A percentile compares a stretch with the other conserved stretches of the same genome.
Evolutionary conservation across 2,797 vertebrate species (phyloP).

Genomic region (Rhinogobio ventralis): DNA sequence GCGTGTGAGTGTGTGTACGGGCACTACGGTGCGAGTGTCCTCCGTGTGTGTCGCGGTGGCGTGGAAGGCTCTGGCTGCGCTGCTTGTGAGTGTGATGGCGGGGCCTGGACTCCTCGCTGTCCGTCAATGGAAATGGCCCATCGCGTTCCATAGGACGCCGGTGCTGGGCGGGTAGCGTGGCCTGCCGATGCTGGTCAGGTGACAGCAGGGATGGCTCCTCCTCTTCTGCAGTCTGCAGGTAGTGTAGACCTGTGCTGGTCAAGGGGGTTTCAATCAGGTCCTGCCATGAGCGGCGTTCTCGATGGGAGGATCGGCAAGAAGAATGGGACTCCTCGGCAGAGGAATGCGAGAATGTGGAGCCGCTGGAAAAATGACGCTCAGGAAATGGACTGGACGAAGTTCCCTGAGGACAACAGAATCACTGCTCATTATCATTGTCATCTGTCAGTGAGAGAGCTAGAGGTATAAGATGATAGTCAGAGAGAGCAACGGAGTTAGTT

Average conservation of each 20-base stretch:
- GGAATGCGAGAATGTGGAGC: constrained; percentile 83
- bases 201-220: constrained; percentile 67
- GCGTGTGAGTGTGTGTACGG: constrained; percentile 37
- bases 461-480: not conserved
- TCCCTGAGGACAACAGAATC: constrained; percentile 65
- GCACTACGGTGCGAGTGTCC: constrained; percentile 46
- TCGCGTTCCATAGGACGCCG: constrained; percentile 74
- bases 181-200: constrained; percentile 75
- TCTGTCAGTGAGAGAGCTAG: not conserved
- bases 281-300: constrained; percentile 82
- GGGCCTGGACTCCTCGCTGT: constrained; percentile 69
- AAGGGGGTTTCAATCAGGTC: constrained; percentile 84
- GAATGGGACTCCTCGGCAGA: constrained; percentile 79
- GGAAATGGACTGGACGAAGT: constrained; percentile 82
- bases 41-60: constrained; percentile 53
- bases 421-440: not conserved
- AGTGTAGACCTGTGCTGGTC: constrained; percentile 83
- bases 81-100: constrained; percentile 72
- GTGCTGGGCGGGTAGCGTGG: constrained; percentile 73
- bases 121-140: constrained; percentile 81
- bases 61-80: constrained; percentile 79
- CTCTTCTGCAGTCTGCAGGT: constrained; percentile 79
- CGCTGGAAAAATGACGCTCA: constrained; percentile 82
- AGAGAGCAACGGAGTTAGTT: not conserved
- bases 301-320: constrained; percentile 77